These are phyloP conservation scores for Dipus sagitta DNA, from an alignment of 2,797 vertebrate species.

Conservation along the genomic window DNA sequence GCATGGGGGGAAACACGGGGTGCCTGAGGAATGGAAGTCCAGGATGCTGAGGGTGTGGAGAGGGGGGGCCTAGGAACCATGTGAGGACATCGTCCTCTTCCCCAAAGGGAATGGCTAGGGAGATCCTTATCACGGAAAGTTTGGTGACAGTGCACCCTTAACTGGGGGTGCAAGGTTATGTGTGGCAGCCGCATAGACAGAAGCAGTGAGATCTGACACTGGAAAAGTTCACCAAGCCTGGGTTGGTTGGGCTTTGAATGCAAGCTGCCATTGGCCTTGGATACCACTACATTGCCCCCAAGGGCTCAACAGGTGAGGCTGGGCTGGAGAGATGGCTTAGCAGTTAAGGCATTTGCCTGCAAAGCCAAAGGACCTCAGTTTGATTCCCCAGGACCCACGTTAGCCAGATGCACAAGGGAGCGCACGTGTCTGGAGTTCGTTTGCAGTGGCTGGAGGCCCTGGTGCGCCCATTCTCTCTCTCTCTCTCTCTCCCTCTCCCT, in stretches of 20 bases:
- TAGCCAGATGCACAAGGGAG: too few species aligned
- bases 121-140: not conserved
- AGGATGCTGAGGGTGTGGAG: not conserved
- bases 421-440: too few species aligned
- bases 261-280: not conserved
- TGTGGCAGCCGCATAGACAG: not conserved
- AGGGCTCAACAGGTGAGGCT: not conserved
- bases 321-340: too few species aligned
- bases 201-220: not conserved
- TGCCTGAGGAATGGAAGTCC: not conserved
- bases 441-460: too few species aligned
- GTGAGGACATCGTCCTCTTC: not conserved
- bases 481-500: too few species aligned
- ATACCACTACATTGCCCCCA: not conserved
- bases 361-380: too few species aligned
- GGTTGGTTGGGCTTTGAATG: not conserved
- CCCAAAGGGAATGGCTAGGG: not conserved
- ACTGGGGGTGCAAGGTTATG: not conserved
- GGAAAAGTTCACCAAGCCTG: rapidly evolving
- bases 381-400: too few species aligned
- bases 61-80: not conserved
- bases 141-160: not conserved
- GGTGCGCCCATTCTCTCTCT: too few species aligned
- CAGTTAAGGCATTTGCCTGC: too few species aligned
- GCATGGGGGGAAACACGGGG: not conserved